Evolutionary conservation across 2,797 vertebrate species (phyloP), one percentile per base, ranked within the genome.

Genomic region (Ammospiza maritima): DNA sequence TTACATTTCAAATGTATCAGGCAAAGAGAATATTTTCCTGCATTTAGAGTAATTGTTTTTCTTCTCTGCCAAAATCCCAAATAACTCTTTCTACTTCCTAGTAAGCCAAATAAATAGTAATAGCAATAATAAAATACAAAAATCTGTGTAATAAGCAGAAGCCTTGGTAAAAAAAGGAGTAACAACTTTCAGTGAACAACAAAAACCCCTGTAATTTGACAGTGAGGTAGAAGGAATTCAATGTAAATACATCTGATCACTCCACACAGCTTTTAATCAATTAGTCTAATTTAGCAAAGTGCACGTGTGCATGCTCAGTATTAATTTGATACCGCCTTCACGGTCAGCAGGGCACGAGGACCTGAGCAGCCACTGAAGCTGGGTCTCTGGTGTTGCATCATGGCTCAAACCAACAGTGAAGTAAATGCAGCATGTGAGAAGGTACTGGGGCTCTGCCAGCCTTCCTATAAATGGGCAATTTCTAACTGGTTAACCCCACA

Each of bases 1-100:
- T 87, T 90, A 74, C 42, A 87, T 87, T 95, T 93, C 9, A 45
- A 85, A 90, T 34, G 10, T 44, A 89, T 83, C 61, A 71, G 29
- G 30, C 51, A 85, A 77, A 85, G 29, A 77, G 7, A 93, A 71
- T 60, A 13, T 78, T 89, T 79, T 80, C 45, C 47, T 14, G 16
- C 51, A 58, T 77, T 85, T 93, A 64, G 10, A 53, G 7, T 56
- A 32, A 90, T 57, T 81, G 62, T 40, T 86, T 94, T 73, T 70
- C 36, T 84, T 88, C 47, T 62, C 64, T 76, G 20, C 4, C 53
- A 74, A 82, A 92, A 82, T 47, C 5, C 18, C 45, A 53, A 87
- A 65, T 29, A 85, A 79, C 27, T 13, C 14, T 42, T 81, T 88
- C 62, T 64, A 27, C 3, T 47, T 22, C n/a, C 44, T 45, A 76